Base-by-base conservation (phyloP, 2,113 vertebrate genomes). In the Megaptera novaeangliae region DNA sequence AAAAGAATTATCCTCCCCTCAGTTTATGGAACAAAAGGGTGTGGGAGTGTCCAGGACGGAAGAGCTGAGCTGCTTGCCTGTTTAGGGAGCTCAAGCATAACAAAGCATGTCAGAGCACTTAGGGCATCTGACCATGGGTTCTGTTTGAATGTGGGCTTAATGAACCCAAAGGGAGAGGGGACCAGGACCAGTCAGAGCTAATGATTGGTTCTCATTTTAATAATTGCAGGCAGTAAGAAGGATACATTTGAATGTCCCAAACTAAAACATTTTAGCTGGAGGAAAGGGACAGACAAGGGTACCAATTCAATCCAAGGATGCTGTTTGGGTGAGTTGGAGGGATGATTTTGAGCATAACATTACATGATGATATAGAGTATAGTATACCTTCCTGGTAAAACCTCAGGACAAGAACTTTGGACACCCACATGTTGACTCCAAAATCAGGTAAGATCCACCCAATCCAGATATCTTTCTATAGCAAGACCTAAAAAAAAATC, bases 31-130 rank as follows among this genome's bases (percentile, higher is more conserved):
- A 92, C 71, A 92, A 49, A 69, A 27, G 1, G 7, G 8, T 34
- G 17, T 34, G 29, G 75, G 34, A 44, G 23, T 31, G 8, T 55
- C 15, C 36, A 74, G 44, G 57, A 17, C 10, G 14, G 27, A 41
- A 55, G 71, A 80, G 59, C 9, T 21, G 59, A 57, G 34, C 10
- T 3, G 27, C 18, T 63, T 39, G 52, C 11, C 20, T 36, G 4
- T 86, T 93, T 64, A n/a, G 78, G 93, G 84, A 97, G 55, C n/a
- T 44, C 88, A 86, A 49, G 74, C 83, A 23, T 41, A 71, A n/a
- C 55, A 46, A 55, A 75, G 57, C 57, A 49, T 9, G 14, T 61
- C 55, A 10, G 57, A 55, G 59, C 57, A 4, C 5, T 41, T 20
- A 31, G 59, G 63, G 21, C 1, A 0, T 31, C 39, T 27, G 11